Evolutionary conservation across 92 coral and sea anemone species (phyloP).

Genomic region (Blastomussa wellsi): DNA sequence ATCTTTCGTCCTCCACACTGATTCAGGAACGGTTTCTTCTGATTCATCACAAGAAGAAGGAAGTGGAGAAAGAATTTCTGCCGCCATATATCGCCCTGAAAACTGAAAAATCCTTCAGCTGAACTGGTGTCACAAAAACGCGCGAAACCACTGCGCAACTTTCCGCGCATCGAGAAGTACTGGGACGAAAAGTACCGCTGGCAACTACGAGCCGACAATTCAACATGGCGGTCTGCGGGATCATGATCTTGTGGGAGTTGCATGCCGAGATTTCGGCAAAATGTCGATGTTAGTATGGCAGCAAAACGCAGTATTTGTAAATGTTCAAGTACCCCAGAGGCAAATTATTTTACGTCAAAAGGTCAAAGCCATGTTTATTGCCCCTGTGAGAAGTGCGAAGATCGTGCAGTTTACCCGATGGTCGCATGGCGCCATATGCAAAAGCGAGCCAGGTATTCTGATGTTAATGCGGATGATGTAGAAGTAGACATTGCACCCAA

Average conservation of each 20-base stretch:
- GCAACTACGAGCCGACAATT: too few species aligned
- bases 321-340: conserved; percentile 33
- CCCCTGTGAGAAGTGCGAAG: conserved; percentile 47
- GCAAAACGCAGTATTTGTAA: conserved; percentile 40
- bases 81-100: conserved; percentile 14
- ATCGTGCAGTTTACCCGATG: conserved; percentile 42
- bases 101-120: too few species aligned
- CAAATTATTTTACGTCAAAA: conserved; percentile 24
- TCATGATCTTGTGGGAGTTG: too few species aligned
- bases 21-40: conserved; percentile 19
- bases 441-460: conserved; percentile 30
- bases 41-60: conserved; percentile 33
- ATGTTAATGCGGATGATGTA: conserved; percentile 22
- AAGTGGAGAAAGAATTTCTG: neutral
- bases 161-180: conserved; percentile 22
- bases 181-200: too few species aligned
- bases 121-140: conserved; percentile 1
- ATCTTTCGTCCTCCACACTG: conserved; percentile 39
- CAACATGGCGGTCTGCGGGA: too few species aligned
- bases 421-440: conserved; percentile 47
- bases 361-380: conserved; percentile 47
- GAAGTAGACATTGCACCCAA: conserved; percentile 19
- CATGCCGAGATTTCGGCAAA: neutral
- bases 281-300: conserved; percentile 27
- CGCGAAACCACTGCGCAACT: conserved; percentile 31